A percentile compares a stretch with the other conserved stretches of the same genome.
phyloP scores from a whole-genome alignment of 2,888 invertebrate species.

The Epinotia demarniana region DNA sequence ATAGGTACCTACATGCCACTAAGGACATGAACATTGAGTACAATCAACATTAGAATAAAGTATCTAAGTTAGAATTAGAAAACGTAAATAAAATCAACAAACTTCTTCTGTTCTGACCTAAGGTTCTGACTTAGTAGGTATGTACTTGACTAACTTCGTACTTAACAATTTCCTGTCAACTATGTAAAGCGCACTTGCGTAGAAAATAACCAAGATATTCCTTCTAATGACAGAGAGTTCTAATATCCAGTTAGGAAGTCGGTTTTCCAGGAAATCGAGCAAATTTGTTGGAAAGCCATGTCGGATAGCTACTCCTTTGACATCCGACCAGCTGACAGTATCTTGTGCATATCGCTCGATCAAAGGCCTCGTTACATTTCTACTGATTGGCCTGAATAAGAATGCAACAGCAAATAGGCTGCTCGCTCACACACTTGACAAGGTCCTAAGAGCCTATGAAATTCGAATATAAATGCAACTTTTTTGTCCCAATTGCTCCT shows the following conservation, averaged over 20 bases:
- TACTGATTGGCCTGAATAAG: constrained; percentile 43
- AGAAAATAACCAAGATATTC: background rate
- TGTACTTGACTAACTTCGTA: background rate
- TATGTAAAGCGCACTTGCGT: background rate
- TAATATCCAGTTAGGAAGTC: constrained; percentile 12
- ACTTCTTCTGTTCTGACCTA: too few species aligned
- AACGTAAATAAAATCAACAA: background rate
- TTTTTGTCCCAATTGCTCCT: background rate
- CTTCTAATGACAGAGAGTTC: constrained; percentile 7
- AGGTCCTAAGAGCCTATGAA: constrained; percentile 6
- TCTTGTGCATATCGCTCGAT: constrained; percentile 28
- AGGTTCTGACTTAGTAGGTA: background rate
- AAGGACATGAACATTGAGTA: too few species aligned
- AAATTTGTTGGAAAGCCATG: constrained; percentile 22
- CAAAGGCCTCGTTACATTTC: constrained; percentile 29
- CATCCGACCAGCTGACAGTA: constrained; percentile 29
- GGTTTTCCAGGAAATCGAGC: constrained; percentile 17
- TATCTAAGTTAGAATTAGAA: background rate
- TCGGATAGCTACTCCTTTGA: constrained; percentile 20
- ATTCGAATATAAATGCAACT: background rate
- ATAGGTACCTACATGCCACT: too few species aligned
- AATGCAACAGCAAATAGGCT: constrained; percentile 44
- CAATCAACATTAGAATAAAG: too few species aligned
- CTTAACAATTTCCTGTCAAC: background rate
- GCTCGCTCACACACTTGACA: constrained; percentile 26